Evolutionary conservation across 1,140 invertebrate species (phyloP), one percentile per base, ranked within the genome.

Genomic region (Tetramorium alpestre): DNA sequence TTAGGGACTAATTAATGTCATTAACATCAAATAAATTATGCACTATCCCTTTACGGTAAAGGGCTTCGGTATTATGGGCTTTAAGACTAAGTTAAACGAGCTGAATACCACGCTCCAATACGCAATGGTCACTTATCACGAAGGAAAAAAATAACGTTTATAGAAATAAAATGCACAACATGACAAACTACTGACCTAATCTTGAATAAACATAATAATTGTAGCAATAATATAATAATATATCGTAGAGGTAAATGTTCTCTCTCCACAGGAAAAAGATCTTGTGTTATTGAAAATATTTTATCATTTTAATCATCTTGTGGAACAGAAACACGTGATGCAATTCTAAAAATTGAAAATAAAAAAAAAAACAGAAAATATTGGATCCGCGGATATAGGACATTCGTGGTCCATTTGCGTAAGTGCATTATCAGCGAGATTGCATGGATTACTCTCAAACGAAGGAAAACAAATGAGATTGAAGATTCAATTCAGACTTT

Each of bases 401-500:
- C 41, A 38, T 33, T n/a, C 47, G 13, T 22, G 41, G 54, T n/a
- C 8, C 7, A 22, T 73, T 41, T 72, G 28, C 18, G 25, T 44
- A 73, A 73, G 13, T 49, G 54, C n/a, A n/a, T 84, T 84, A 75
- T 73, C 54, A 62, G 38, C 51, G 54, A 60, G 51, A 82, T 81
- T 72, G 51, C 65, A 38, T 22, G 28, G 25, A 82, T 81, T 47
- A 47, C 33, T 33, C 10, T 38, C 25, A 18, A 47, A 58, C n/a
- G 47, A 76, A 1, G 38, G 2, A 28, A 22, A 47, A 44, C 47
- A 88, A 87, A 82, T 65, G 25, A 81, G 54, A 84, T 54, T 25
- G 60, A 90, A 73, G 88, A 92, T 93, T 90, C 88, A 89, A 90
- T 92, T 85, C 85, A 84, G 81, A 60, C 87, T 89, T 90, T 91